Base-by-base conservation (phyloP, 2,888 invertebrate genomes). In the Leptinotarsa peninsularis region DNA sequence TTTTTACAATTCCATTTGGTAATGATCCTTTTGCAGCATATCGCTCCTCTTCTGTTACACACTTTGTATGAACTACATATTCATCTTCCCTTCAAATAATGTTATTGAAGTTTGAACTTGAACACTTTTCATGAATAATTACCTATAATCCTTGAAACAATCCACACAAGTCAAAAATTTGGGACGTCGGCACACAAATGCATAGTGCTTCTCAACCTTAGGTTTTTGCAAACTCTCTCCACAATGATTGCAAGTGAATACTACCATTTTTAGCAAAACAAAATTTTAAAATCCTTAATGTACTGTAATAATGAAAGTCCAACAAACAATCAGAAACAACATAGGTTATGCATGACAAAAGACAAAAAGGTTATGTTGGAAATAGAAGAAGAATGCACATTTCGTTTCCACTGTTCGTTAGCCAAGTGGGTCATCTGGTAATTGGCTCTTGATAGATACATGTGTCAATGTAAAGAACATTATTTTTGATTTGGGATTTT, bases 161-260 rank as follows among this genome's bases (percentile, higher is more conserved):
- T 98, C 98, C 87, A 98, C 94, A 88, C 98, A 98, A 1, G 97
- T 95, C 66, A 98, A 89, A 82, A 92, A 93, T 79, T 93, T 91
- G 68, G 90, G 90, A 17, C 90, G 90, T 80, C 91, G 90, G 72
- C 97, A 97, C 85, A 91, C 91, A 70, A 91, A 91, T 80, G 91
- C 90, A 85, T 94, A 95, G 88, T 98, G 98, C 85, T 96, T 96
- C 81, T 96, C 96, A 0, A 98, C 97, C 86, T 94, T 93, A 43
- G 95, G 94, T 86, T 98, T 98, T 87, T 97, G 96, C 52, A 98
- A 89, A 56, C 96, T 93, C 77, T 96, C 96, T 0, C 98, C 97
- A 87, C 98, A 99, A 81, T 94, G 91, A 83, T 95, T 95, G 88
- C 98, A 98, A 15, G 95, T 95, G 87, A 98, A 98, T 72, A 96